These are phyloP conservation scores for Mungos mungo DNA, from an alignment of 2,113 vertebrate species.

Conservation along the genomic window DNA sequence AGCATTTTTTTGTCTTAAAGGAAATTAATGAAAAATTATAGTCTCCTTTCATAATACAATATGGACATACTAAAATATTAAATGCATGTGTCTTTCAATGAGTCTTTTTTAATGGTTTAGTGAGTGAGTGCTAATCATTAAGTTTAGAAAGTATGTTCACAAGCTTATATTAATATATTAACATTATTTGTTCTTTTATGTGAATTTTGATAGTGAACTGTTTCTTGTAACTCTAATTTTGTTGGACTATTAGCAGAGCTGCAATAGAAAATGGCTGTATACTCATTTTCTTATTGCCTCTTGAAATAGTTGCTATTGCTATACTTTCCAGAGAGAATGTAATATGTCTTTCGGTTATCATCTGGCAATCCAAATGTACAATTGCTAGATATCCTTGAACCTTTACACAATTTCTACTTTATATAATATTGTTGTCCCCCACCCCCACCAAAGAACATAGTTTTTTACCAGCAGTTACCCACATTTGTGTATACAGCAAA, in stretches of 20 bases:
- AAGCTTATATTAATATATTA: background rate
- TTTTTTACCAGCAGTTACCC: too few species aligned
- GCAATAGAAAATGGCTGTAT: background rate
- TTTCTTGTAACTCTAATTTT: background rate
- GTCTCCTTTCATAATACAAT: background rate
- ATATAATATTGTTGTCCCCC: background rate
- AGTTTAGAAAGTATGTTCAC: background rate
- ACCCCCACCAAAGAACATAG: background rate
- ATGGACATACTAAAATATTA: background rate
- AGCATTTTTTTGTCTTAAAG: conserved; percentile 13
- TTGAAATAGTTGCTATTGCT: background rate
- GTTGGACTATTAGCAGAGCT: background rate
- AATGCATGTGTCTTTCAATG: background rate
- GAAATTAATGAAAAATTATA: background rate
- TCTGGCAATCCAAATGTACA: background rate
- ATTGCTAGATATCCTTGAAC: background rate
- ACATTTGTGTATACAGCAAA: background rate
- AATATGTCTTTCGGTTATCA: background rate
- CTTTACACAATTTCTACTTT: background rate
- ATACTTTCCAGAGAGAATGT: background rate
- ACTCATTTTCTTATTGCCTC: background rate
- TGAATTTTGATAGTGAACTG: background rate
- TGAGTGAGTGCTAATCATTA: background rate
- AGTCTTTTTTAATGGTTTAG: background rate
- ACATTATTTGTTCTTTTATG: background rate